Evolutionary conservation across 2,113 vertebrate species (phyloP).

Genomic region (Hymenochirus boettgeri): DNA sequence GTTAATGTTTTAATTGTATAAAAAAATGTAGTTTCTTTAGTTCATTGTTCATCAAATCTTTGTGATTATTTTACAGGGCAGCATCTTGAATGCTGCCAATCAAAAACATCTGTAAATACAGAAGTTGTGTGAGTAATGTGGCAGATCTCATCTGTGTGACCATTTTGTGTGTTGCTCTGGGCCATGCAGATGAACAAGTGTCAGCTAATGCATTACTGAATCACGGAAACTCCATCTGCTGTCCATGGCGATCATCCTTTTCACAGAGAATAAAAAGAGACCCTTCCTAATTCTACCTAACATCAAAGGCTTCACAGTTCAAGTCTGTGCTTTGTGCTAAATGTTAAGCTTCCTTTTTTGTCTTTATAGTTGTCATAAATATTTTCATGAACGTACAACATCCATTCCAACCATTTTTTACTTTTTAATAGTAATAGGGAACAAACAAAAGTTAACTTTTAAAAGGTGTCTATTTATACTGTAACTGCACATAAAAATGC

Average conservation of each 20-base stretch:
- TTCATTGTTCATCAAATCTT: no score
- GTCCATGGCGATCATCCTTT: constrained; percentile 32
- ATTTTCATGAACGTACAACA: no score
- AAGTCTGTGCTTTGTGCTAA: constrained; percentile 7
- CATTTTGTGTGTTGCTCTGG: constrained; percentile 35
- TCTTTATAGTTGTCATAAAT: no score
- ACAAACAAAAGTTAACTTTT: no score
- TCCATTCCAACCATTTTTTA: no score
- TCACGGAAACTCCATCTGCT: constrained; percentile 40
- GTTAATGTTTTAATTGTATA: no score
- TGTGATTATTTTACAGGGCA: no score
- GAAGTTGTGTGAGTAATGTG: constrained; percentile 19
- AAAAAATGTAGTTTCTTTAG: no score
- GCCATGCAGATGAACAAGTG: constrained; percentile 39
- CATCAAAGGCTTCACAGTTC: constrained; percentile 17
- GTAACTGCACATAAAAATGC: no score
- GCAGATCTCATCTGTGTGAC: constrained; percentile 30
- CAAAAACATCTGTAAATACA: not conserved
- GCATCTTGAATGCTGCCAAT: constrained; percentile 9
- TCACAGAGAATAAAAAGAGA: constrained; percentile 28
- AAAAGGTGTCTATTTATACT: no score
- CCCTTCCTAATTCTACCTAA: constrained; percentile 29
- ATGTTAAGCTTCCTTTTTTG: no score
- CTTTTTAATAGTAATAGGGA: no score
- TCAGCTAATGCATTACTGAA: constrained; percentile 34